Base-by-base conservation (phyloP, 2,113 vertebrate species). In the Athene cunicularia region DNA sequence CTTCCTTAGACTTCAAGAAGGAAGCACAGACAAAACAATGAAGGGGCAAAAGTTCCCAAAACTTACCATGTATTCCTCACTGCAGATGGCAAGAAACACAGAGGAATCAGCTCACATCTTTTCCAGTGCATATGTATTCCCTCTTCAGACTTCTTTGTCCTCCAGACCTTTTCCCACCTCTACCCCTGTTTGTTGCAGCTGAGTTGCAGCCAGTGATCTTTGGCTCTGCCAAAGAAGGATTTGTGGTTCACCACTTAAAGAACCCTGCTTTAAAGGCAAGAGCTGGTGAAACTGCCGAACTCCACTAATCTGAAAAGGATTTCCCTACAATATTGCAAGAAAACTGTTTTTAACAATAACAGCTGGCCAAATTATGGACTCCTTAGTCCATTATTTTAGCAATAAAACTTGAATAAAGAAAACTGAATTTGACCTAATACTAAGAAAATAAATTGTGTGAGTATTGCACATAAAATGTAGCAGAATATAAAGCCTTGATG, bases 101-200 rank as follows among this genome's bases (percentile, higher is more conserved):
- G 17, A 55, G 6, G 27, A 85, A 60, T 47, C 21, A 14, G 5
- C 26, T 73, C 27, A 37, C 9, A 10, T 50, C 52, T 87, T 70
- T 68, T 58, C 14, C 47, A 67, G 11, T 7, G 14, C 22, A 27
- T 30, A 53, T 12, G 3, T 33, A 32, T 90, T 85, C 15, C 13
- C 6, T 39, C 16, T 35, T 66, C 0, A 0, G 33, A 52, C 20
- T 77, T 23, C n/a, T 76, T 16, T 67, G 22, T 32, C 24, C 32
- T 73, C 28, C 30, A 43, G 28, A 47, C 28, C 11, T 73, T 73
- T 77, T 35, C n/a, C 33, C 60, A 85, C 10, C 13, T 18, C 30
- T 18, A 7, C 50, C 5, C 17, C 11, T 49, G 14, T 14, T 24
- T 68, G 10, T 37, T 27, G 15, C 47, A 82, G 41, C 9, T 63